Evolutionary conservation across 37 sponge, comb jelly and placozoan species (phyloP).

Genomic region (Bolinopsis microptera): DNA sequence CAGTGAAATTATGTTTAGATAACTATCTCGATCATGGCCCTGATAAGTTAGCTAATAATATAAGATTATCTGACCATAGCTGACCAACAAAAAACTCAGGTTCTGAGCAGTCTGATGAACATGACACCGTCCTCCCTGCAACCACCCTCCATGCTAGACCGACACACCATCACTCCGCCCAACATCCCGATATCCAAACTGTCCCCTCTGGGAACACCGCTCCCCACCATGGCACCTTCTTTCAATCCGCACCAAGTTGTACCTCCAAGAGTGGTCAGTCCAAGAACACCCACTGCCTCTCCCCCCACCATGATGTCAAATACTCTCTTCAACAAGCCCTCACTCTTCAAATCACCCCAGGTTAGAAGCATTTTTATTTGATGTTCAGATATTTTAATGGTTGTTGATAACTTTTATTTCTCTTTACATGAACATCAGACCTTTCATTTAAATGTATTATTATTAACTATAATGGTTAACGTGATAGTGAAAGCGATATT

Average conservation of each 20-base stretch:
- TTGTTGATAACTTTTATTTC: no score
- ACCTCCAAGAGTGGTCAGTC: background rate
- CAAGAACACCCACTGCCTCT: background rate
- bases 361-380: no score
- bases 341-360: background rate
- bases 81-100: background rate
- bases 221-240: constrained; percentile 43
- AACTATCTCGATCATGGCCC: no score
- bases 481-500: no score
- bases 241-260: background rate
- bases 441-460: no score
- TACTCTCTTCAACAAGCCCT: background rate
- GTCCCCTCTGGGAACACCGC: background rate
- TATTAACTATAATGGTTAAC: no score
- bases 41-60: no score
- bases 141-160: background rate
- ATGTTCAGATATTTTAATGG: no score
- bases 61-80: no score
- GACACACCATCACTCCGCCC: background rate
- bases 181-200: background rate
- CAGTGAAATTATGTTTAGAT: no score
- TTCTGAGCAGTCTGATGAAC: constrained; percentile 48
- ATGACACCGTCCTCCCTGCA: constrained; percentile 13
- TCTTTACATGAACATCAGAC: no score
- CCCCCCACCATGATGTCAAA: constrained; percentile 13